Evolutionary conservation across 1,140 invertebrate species (phyloP), one percentile per base, ranked within the genome.

Genomic region (Ctenoplectra terminalis): DNA sequence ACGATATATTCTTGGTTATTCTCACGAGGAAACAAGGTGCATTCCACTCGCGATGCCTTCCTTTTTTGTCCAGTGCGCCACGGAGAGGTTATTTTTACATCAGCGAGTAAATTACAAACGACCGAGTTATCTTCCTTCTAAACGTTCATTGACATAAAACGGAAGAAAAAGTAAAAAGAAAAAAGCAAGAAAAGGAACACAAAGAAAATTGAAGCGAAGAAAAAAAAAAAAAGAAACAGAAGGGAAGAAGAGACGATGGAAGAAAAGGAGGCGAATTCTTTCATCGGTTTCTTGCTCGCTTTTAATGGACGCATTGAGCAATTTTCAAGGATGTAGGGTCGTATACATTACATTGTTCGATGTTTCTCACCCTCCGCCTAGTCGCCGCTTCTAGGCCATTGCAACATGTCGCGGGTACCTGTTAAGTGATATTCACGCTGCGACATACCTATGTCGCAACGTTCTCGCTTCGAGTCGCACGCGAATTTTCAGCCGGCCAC

Each of bases 301-400:
- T 76, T 60, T 67, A 56, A 73, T 37, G 63, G 40, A 1, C n/a
- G 23, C 34, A n/a, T 64, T 76, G 72, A 71, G 52, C 48, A 69
- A 81, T 81, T 60, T 81, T 71, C 54, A 37, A 56, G 78, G 64
- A 77, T 84, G 20, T 77, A 29, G 56, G n/a, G 43, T 52, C 80
- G n/a, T 73, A 72, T 64, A 48, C 40, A 7, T 74, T 31, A 46
- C 63, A 77, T 77, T 75, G 79, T 54, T 58, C 63, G 56, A 58
- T 69, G 91, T 92, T 92, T 92, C 92, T 93, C 91, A 92, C 91
- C 92, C 92, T 91, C 92, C 82, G 90, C 88, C 91, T 91, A 91
- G 90, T 89, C 90, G 90, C 89, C 84, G 81, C 85, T 89, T 84
- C 81, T 86, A 83, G 86, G 86, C 81, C 82, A 82, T 90, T 91